phyloP scores from a whole-genome alignment of 2,797 vertebrate species.

The Remorina albescens region DNA sequence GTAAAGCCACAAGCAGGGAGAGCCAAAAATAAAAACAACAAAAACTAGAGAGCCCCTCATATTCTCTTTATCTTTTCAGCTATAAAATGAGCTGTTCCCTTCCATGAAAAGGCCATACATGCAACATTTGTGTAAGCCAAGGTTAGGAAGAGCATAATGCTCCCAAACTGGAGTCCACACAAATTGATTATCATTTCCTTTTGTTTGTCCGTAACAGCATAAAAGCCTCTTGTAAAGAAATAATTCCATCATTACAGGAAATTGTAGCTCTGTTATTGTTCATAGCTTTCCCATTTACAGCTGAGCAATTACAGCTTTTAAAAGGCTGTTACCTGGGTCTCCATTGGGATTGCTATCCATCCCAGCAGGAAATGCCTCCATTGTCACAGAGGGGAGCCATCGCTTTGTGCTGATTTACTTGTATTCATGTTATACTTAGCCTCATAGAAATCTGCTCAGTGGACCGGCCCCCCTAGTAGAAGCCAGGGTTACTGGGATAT shows the following conservation, averaged over 20 bases:
- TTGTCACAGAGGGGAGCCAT: constrained; percentile 82
- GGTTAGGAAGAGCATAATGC: constrained; percentile 36
- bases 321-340: constrained; percentile 78
- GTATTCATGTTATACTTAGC: constrained; percentile 80
- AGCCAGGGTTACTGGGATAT: constrained; percentile 69
- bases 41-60: constrained; percentile 21
- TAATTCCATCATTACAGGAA: constrained; percentile 79
- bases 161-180: constrained; percentile 33
- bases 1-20: constrained; percentile 41
- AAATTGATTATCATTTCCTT: constrained; percentile 63
- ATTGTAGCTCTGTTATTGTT: constrained; percentile 77
- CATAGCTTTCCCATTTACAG: constrained; percentile 73
- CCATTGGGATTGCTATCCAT: constrained; percentile 76
- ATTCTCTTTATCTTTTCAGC: constrained; percentile 36
- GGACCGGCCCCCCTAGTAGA: constrained; percentile 58
- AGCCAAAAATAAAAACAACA: no score
- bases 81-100: constrained; percentile 10
- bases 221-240: constrained; percentile 76
- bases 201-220: constrained; percentile 69
- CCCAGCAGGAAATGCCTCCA: constrained; percentile 77
- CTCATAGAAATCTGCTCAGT: constrained; percentile 70
- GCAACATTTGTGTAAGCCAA: constrained; percentile 26
- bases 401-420: constrained; percentile 75
- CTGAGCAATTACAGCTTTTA: constrained; percentile 79
- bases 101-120: constrained; percentile 16